Evolutionary conservation across 2,888 invertebrate species (phyloP).

Genomic region (Seira musarum): DNA sequence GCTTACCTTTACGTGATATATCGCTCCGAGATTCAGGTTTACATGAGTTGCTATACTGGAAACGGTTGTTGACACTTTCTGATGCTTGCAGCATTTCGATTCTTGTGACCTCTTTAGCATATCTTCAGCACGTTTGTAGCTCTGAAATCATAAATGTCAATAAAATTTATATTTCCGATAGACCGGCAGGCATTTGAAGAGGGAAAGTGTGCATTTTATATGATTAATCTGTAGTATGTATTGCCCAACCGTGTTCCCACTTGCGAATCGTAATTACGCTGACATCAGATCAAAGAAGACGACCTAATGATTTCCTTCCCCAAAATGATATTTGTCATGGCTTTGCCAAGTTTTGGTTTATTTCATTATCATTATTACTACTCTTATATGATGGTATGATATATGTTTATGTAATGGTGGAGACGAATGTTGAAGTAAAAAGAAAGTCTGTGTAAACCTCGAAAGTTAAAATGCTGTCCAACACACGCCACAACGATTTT

Average conservation of each 20-base stretch:
- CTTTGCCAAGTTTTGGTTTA: not conserved
- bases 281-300: too few relatives aligned
- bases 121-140: constrained; percentile 66
- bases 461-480: constrained; percentile 25
- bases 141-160: constrained; percentile 51
- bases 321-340: not conserved
- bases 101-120: constrained; percentile 62
- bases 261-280: not conserved
- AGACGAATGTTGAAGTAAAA: not conserved
- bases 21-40: constrained; percentile 67
- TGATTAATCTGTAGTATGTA: not conserved
- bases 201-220: not conserved
- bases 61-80: constrained; percentile 56
- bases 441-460: constrained; percentile 17
- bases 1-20: constrained; percentile 68
- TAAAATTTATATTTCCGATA: constrained; percentile 6
- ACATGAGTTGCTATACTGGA: constrained; percentile 67
- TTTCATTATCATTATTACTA: constrained; percentile 1
- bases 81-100: constrained; percentile 60
- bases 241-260: too few relatives aligned
- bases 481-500: too few relatives aligned
- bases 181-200: not conserved
- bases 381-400: constrained; percentile 15
- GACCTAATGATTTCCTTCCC: not conserved
- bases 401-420: not conserved